These are phyloP conservation scores for Hycleus cichorii DNA, from an alignment of 1,140 invertebrate species.

Conservation along the genomic window DNA sequence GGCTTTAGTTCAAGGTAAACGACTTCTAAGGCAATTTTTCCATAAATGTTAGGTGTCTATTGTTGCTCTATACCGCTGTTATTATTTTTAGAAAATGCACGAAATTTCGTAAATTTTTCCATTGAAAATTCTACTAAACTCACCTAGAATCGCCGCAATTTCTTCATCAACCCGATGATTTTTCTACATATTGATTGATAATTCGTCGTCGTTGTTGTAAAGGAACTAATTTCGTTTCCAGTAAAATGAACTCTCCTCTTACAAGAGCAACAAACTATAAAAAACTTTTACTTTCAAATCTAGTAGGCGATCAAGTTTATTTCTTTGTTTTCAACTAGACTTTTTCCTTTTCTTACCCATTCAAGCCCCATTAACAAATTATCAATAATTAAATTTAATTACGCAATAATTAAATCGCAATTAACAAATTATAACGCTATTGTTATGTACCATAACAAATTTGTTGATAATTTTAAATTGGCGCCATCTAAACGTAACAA, in stretches of 20 bases:
- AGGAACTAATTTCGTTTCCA: too few relatives aligned
- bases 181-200: too few relatives aligned
- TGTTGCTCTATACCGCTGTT: background rate
- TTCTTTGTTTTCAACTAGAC: constrained; percentile 19
- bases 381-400: background rate
- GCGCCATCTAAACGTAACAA: constrained; percentile 7
- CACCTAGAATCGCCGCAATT: too few relatives aligned
- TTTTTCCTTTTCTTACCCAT: constrained; percentile 12
- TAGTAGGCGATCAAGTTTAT: constrained; percentile 20
- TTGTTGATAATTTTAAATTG: constrained; percentile 10
- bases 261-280: background rate
- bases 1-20: constrained; percentile 28
- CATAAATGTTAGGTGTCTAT: background rate
- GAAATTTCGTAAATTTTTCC: too few relatives aligned
- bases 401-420: background rate
- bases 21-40: constrained; percentile 18
- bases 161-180: too few relatives aligned
- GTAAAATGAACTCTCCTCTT: too few relatives aligned
- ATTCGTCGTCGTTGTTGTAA: too few relatives aligned
- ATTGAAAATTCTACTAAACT: too few relatives aligned
- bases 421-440: background rate
- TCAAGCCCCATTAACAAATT: background rate
- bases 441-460: background rate
- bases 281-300: constrained; percentile 22
- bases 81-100: too few relatives aligned